A percentile compares a stretch with the other conserved stretches of the same genome.
These are phyloP conservation scores for Portevinia maculata DNA, from an alignment of 2,888 invertebrate species.

Conservation along the genomic window DNA sequence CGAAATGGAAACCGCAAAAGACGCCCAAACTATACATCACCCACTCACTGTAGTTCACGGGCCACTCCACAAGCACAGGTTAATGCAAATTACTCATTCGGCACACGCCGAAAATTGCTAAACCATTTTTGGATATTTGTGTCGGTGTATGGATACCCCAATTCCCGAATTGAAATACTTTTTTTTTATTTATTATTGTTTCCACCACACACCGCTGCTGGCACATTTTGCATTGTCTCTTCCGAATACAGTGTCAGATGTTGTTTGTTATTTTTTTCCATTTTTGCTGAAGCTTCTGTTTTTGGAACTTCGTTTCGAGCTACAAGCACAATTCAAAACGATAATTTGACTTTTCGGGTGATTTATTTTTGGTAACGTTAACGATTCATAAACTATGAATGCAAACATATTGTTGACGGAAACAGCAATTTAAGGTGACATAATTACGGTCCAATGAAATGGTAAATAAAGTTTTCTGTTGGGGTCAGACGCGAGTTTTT, in stretches of 20 bases:
- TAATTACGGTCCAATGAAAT: constrained; percentile 33
- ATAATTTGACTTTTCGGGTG: constrained; percentile 16
- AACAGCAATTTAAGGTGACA: constrained; percentile 42
- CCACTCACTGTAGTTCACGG: constrained; percentile 14
- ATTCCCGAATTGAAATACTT: constrained; percentile 37
- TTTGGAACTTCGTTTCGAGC: constrained; percentile 9
- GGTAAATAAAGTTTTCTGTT: constrained; percentile 7
- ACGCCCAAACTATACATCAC: constrained; percentile 24
- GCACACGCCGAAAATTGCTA: constrained; percentile 64
- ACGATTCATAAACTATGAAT: constrained; percentile 8
- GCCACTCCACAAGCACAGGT: constrained; percentile 3
- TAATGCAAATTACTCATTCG: constrained; percentile 70
- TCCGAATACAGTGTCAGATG: neutral
- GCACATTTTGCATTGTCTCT: constrained; percentile 15
- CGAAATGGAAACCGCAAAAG: constrained; percentile 25
- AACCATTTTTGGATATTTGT: constrained; percentile 50
- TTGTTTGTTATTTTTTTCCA: constrained; percentile 21
- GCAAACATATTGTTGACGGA: constrained; percentile 34
- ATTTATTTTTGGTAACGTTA: constrained; percentile 29
- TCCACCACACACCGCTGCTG: neutral
- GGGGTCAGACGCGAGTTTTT: too few species aligned
- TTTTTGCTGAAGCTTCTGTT: constrained; percentile 34
- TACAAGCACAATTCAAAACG: neutral
- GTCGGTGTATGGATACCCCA: constrained; percentile 50
- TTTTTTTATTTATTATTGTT: constrained; percentile 9